These are phyloP conservation scores for Pomacea maculata DNA, from an alignment of 1,140 invertebrate genomes.

Conservation along the genomic window DNA sequence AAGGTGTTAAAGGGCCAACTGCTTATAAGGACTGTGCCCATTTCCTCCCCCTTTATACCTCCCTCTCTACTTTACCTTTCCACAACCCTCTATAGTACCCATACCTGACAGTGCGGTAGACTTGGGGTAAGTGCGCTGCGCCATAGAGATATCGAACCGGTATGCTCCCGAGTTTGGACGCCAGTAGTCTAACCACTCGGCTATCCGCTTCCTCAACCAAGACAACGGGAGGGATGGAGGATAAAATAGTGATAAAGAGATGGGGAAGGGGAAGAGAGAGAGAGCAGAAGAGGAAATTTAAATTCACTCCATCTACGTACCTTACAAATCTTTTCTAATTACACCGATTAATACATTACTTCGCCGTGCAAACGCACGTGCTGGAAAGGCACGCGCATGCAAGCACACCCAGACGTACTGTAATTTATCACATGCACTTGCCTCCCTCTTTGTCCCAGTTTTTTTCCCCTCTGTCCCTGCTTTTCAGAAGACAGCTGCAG, in stretches of 20 bases:
- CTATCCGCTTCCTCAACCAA: no score
- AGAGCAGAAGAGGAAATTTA: no score
- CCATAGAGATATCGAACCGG: no score
- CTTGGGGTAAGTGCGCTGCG: background rate
- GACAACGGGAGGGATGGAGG: no score
- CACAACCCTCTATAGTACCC: background rate
- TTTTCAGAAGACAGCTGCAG: conserved; percentile 19
- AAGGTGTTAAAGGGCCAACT: no score
- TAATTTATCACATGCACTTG: background rate
- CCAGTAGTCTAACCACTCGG: no score
- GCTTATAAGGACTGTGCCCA: background rate
- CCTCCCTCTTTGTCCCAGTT: background rate
- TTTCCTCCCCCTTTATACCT: background rate
- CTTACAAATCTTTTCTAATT: background rate
- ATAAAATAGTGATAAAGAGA: no score
- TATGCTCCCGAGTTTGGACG: background rate
- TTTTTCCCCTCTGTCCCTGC: background rate
- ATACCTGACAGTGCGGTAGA: background rate
- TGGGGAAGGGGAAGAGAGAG: no score
- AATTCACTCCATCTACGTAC: background rate
- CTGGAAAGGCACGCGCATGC: no score
- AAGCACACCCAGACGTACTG: no score
- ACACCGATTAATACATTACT: background rate
- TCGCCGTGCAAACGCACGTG: background rate
- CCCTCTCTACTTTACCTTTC: background rate